Evolutionary conservation across 2,113 vertebrate genomes (phyloP), one percentile per base, ranked within the genome.

Genomic region (Paralichthys olivaceus): DNA sequence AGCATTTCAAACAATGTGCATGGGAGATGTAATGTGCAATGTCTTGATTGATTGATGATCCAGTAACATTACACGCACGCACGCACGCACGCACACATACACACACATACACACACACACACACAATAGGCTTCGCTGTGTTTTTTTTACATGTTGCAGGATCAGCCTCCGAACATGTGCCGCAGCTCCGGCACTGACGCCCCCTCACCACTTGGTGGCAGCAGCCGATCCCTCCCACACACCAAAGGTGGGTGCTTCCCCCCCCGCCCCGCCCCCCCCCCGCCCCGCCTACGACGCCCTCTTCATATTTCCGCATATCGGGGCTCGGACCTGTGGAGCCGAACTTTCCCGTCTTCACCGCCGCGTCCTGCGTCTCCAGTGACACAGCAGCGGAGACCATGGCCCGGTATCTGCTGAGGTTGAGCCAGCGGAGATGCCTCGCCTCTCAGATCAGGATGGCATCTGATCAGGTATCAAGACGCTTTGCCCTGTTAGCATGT

Each of bases 391-490:
- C 13, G 7, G 40, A 12, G 7, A 79, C 4, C 13, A 89, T 91
- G 93, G 63, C 85, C 2, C 49, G 60, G 23, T 29, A 90, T 28
- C 57, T 94, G 1, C 63, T 90, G n/a, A 85, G 85, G 22, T 15
- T 66, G 26, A 79, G 73, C 70, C 26, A 92, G 2, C 79, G 90
- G 72, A 87, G 72, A 25, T 90, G 79, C 67, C 5, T 93, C 43
- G 57, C 54, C 45, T 78, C 83, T 61, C 92, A 93, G 78, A 90
- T 91, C 2, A 90, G 94, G 59, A 87, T 90, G 92, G 60, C 71
- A 11, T 95, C 94, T 34, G 94, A 95, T 57, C 94, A 95, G 93
- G 94, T 95, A 93, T 37, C 0, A 2, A 49, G 7, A 25, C 22
- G 17, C 17, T 25, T 29, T 20, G 26, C 1, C 22, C 2, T 17